These are phyloP conservation scores for Hirundichthys speculiger DNA, from an alignment of 2,113 vertebrate species.

Conservation along the genomic window DNA sequence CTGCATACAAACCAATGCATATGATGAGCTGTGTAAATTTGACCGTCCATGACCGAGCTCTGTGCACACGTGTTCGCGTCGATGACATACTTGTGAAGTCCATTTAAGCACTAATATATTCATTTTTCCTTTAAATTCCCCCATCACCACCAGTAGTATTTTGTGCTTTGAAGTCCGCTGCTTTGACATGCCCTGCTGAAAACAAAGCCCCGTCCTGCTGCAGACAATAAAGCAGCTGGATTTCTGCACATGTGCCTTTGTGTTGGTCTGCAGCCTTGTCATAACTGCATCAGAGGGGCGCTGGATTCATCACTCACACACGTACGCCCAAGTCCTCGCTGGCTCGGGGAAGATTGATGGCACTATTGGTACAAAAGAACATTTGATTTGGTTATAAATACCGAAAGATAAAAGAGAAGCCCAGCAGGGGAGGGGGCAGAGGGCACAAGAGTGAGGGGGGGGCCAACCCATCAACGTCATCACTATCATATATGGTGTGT, in stretches of 20 bases:
- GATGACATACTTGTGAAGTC: conserved; percentile 32
- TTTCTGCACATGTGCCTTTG: conserved; percentile 81
- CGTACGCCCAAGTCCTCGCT: conserved; percentile 35
- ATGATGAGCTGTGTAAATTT: conserved; percentile 25
- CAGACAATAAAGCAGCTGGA: conserved; percentile 80
- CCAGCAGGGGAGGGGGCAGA: conserved; percentile 59
- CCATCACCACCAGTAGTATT: neutral
- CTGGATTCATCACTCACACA: conserved; percentile 49
- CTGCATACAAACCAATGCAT: no score
- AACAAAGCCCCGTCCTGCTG: conserved; percentile 68
- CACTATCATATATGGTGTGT: conserved; percentile 24
- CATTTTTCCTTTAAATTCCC: conserved; percentile 43
- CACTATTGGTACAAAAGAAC: conserved; percentile 78
- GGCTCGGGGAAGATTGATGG: conserved; percentile 64
- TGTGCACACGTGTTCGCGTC: conserved; percentile 24
- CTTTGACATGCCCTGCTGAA: conserved; percentile 73
- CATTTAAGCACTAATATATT: conserved; percentile 55
- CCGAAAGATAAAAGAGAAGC: conserved; percentile 72
- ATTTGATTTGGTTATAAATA: conserved; percentile 83
- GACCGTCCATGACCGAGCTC: conserved; percentile 12
- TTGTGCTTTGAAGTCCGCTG: conserved; percentile 58
- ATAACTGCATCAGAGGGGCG: conserved; percentile 76
- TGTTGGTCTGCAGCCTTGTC: conserved; percentile 76
- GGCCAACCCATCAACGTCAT: conserved; percentile 32
- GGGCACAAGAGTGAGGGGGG: conserved; percentile 51